A percentile compares a stretch with the other conserved stretches of the same genome.
These are phyloP conservation scores for Zeus faber DNA, from an alignment of 2,113 vertebrate genomes.

Conservation along the genomic window DNA sequence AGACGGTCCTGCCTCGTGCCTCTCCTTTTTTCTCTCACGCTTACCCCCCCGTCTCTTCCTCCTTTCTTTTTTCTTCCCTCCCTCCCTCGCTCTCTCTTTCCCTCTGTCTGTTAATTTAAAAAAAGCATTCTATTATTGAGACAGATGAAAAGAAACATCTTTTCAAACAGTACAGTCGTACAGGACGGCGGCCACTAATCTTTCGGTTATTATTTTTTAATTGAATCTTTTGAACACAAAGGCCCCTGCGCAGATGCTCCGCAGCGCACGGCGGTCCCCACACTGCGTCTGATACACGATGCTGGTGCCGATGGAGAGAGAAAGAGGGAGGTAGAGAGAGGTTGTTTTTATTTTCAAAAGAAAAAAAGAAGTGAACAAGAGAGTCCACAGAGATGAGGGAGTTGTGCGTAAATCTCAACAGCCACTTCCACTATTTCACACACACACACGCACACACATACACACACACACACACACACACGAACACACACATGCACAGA, in stretches of 20 bases:
- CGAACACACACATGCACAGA: constrained; percentile 16
- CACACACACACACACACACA: not conserved
- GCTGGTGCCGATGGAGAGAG: constrained; percentile 36
- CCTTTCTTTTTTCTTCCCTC: constrained; percentile 52
- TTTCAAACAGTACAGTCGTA: constrained; percentile 81
- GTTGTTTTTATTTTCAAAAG: no score
- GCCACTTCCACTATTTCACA: not conserved
- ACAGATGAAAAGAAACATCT: constrained; percentile 85
- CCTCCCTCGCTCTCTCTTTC: constrained; percentile 26
- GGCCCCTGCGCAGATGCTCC: constrained; percentile 79
- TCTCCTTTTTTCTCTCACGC: constrained; percentile 38
- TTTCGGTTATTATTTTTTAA: constrained; percentile 88
- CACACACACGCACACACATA: not conserved
- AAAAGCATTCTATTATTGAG: constrained; percentile 82
- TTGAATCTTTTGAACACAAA: constrained; percentile 88
- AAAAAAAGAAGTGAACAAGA: constrained; percentile 12
- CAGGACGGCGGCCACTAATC: constrained; percentile 80
- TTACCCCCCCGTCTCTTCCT: constrained; percentile 32
- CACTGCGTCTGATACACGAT: constrained; percentile 53
- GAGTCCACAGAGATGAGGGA: not conserved
- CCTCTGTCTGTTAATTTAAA: constrained; percentile 79
- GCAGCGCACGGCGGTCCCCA: constrained; percentile 29
- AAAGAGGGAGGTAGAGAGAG: constrained; percentile 7
- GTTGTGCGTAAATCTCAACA: not conserved
- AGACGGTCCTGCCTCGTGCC: constrained; percentile 69